Evolutionary conservation across 2,888 invertebrate genomes (phyloP).

Genomic region (Dromius quadrimaculatus): DNA sequence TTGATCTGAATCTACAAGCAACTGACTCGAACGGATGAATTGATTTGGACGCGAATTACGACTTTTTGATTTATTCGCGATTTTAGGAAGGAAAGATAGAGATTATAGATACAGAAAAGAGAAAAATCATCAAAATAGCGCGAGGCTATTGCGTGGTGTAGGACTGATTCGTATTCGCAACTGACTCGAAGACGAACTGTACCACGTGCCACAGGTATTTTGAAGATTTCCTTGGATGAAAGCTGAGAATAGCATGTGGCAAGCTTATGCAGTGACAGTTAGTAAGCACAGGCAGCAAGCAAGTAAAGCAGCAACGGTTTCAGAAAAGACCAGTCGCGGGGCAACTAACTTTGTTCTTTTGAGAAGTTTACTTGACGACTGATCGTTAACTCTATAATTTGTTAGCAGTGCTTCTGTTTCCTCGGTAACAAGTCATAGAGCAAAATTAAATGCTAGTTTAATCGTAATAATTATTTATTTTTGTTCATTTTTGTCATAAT

Average conservation of each 20-base stretch:
- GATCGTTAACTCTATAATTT: conserved; percentile 53
- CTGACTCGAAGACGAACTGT: conserved; percentile 13
- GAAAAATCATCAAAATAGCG: conserved; percentile 32
- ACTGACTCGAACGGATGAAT: conserved; percentile 36
- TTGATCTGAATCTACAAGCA: conserved; percentile 40
- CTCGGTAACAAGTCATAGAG: conserved; percentile 53
- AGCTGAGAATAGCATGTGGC: conserved; percentile 51
- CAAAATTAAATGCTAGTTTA: conserved; percentile 46
- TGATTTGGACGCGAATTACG: conserved; percentile 26
- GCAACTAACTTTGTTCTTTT: conserved; percentile 69
- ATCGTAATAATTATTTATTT: conserved; percentile 42
- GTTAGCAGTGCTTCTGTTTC: conserved; percentile 52
- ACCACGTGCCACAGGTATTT: conserved; percentile 14
- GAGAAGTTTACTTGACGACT: conserved; percentile 50
- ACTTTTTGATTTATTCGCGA: conserved; percentile 2
- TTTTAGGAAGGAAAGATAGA: conserved; percentile 8
- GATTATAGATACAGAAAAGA: conserved; percentile 32
- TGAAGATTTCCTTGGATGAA: conserved; percentile 45
- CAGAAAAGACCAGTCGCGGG: conserved; percentile 79
- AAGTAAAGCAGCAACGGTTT: conserved; percentile 70
- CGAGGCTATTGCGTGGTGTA: conserved; percentile 2
- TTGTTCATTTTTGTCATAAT: conserved; percentile 36
- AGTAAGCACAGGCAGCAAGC: conserved; percentile 54
- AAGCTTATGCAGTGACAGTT: conserved; percentile 52
- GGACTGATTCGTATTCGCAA: neutral